A percentile compares a stretch with the other conserved stretches of the same genome.
phyloP scores from a whole-genome alignment of 2,113 vertebrate species.

The Chloropsis hardwickii region DNA sequence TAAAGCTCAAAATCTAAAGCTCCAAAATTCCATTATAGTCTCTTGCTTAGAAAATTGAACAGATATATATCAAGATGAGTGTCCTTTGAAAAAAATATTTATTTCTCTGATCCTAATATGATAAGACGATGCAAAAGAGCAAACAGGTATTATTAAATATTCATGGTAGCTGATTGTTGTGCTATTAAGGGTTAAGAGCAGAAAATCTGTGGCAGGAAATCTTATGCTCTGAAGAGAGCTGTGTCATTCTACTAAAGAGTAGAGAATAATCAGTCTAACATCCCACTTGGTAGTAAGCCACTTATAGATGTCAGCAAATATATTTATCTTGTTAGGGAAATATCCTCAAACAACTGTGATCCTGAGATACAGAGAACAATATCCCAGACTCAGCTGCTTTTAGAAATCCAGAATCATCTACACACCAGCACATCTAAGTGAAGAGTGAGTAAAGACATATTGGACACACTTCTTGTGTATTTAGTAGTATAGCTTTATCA shows the following conservation, averaged over 20 bases:
- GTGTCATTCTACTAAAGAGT: neutral
- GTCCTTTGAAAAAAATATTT: neutral
- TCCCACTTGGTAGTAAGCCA: neutral
- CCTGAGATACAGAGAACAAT: conserved; percentile 7
- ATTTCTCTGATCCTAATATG: neutral
- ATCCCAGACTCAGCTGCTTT: neutral
- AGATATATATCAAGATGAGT: neutral
- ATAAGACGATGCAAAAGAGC: neutral
- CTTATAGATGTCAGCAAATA: conserved; percentile 32
- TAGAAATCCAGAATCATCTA: neutral
- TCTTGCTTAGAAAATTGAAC: neutral
- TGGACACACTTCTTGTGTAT: neutral
- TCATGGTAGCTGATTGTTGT: neutral
- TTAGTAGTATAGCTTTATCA: neutral
- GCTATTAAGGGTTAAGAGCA: neutral
- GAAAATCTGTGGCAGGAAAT: neutral
- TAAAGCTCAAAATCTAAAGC: neutral
- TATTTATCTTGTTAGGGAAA: conserved; percentile 37
- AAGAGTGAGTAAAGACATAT: neutral
- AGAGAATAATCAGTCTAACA: neutral
- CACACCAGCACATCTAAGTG: neutral
- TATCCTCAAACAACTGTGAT: neutral
- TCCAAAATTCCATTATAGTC: neutral
- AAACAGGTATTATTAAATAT: neutral
- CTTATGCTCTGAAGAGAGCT: neutral